A percentile compares a stretch with the other conserved stretches of the same genome.
Evolutionary conservation across 2,888 invertebrate genomes (phyloP).

Genomic region (Julus scanicus): DNA sequence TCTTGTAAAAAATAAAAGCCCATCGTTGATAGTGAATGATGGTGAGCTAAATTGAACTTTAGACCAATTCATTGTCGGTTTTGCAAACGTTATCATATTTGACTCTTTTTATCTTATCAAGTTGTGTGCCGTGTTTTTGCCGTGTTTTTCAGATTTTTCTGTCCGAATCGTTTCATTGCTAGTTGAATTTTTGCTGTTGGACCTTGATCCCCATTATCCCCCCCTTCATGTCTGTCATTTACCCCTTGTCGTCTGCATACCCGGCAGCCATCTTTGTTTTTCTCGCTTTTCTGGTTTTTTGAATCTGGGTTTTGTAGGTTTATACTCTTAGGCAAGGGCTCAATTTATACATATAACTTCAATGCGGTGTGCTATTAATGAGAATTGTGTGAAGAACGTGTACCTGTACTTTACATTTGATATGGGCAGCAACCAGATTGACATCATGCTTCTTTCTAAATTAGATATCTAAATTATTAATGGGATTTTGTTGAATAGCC

Average conservation of each 20-base stretch:
- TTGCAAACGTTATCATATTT: constrained; percentile 20
- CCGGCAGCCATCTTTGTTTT: neutral
- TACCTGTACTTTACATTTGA: neutral
- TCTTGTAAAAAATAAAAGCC: constrained; percentile 42
- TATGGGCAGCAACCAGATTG: neutral
- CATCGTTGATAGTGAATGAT: neutral
- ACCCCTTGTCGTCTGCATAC: neutral
- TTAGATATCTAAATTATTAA: no score
- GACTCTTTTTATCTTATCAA: constrained; percentile 7
- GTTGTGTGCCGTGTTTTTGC: constrained; percentile 14
- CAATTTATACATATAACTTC: neutral
- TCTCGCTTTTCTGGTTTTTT: neutral
- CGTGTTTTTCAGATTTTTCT: constrained; percentile 38
- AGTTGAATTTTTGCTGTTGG: constrained; percentile 17
- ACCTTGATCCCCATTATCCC: neutral
- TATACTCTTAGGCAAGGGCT: constrained; percentile 12
- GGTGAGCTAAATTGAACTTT: constrained; percentile 26
- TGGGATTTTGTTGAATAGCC: no score
- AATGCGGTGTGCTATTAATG: neutral
- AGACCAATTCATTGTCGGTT: constrained; percentile 47
- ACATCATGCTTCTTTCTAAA: no score
- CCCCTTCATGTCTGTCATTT: neutral
- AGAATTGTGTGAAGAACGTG: neutral
- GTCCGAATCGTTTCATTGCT: constrained; percentile 2
- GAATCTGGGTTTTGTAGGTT: neutral